Conservation (phyloP, 1,140 invertebrate species). For the Apolygus lucorum region DNA sequence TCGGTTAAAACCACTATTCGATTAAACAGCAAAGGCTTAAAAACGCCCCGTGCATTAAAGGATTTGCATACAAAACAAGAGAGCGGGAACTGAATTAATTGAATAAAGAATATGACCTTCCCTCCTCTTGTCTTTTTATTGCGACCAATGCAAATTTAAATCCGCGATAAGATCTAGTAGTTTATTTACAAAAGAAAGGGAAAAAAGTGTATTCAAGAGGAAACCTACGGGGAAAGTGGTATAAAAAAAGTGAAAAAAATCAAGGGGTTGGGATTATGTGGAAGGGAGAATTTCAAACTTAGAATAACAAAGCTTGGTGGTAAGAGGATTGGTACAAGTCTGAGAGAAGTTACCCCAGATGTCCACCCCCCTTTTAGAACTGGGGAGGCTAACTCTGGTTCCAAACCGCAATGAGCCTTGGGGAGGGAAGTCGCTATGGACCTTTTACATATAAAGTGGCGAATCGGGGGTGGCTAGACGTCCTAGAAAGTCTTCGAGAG, state of each 20-base stretch:
- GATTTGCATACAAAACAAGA: constrained; percentile 13
- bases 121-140: constrained; percentile 8
- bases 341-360: constrained; percentile 60
- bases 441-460: constrained; percentile 7
- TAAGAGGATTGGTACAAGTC: constrained; percentile 48
- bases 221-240: not conserved
- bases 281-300: constrained; percentile 15
- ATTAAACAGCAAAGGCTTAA: not conserved
- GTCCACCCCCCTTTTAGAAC: not conserved
- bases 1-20: constrained; percentile 1
- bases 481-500: no score
- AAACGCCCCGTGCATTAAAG: constrained; percentile 7
- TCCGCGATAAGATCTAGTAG: constrained; percentile 8
- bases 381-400: not conserved
- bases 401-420: constrained; percentile 10
- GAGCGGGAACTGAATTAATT: constrained; percentile 7
- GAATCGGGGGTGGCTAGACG: not conserved
- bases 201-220: not conserved
- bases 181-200: constrained; percentile 4
- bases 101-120: constrained; percentile 8
- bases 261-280: not conserved
- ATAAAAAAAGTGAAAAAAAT: not conserved
- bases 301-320: constrained; percentile 32
- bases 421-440: not conserved
- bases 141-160: constrained; percentile 8